Evolutionary conservation across 2,888 invertebrate genomes (phyloP).

Genomic region (Oegoconia quadripuncta): DNA sequence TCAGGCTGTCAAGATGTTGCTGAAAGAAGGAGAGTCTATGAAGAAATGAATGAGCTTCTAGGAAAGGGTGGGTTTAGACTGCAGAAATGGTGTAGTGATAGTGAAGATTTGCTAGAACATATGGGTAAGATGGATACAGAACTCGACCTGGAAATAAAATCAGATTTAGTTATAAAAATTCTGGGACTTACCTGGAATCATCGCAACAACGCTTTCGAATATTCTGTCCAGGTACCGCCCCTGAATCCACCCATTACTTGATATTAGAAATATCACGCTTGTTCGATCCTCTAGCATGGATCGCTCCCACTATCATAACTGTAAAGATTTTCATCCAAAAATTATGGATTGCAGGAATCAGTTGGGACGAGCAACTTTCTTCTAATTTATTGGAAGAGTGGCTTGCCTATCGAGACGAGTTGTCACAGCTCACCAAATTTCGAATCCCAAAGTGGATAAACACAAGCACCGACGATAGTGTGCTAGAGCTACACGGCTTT

Average conservation of each 20-base stretch:
- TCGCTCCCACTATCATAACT: constrained; percentile 14
- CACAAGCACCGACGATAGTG: not conserved
- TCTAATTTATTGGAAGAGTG: constrained; percentile 12
- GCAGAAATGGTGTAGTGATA: constrained; percentile 12
- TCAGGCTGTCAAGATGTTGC: constrained; percentile 11
- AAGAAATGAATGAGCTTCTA: not conserved
- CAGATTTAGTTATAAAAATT: constrained; percentile 21
- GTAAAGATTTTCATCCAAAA: constrained; percentile 23
- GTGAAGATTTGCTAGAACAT: not conserved
- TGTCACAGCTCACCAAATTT: constrained; percentile 1
- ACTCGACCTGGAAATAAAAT: constrained; percentile 12
- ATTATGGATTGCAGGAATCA: constrained; percentile 21
- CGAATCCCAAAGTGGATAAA: not conserved
- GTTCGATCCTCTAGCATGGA: constrained; percentile 20
- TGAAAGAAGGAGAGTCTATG: not conserved
- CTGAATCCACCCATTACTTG: constrained; percentile 5
- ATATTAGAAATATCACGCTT: constrained; percentile 17
- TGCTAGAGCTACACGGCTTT: not conserved
- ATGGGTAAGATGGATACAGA: not conserved
- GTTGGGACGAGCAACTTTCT: constrained; percentile 23
- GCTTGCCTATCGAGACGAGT: constrained; percentile 10
- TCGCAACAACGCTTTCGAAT: constrained; percentile 10
- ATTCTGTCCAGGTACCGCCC: constrained; percentile 2
- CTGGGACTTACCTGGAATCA: constrained; percentile 25
- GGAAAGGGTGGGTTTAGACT: constrained; percentile 1